Base-by-base conservation (phyloP, 2,113 vertebrate genomes). In the Pterocles gutturalis region DNA sequence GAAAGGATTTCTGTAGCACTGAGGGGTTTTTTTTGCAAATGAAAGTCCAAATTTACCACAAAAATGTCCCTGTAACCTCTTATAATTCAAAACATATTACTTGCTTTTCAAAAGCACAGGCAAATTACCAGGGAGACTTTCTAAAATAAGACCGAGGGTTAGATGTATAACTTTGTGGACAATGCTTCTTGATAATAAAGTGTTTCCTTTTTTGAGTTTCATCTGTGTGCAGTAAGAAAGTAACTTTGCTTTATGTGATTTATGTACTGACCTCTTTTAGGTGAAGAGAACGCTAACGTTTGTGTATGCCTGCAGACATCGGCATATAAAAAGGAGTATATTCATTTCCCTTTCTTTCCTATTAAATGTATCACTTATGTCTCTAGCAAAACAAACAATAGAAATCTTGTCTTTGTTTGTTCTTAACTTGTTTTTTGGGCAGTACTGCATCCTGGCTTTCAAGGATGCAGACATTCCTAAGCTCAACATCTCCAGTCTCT, bases 11-110 rank as follows among this genome's bases (percentile, higher is more conserved):
- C 89, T 95, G 85, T 61, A 96, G 89, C 81, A 64, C 76, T 66
- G 83, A 90, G 51, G 11, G 21, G 21, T 86, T 71, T 94, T 95
- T 97, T 95, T 95, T 95, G 43, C 96, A 97, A 98, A 97, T 95
- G 95, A 98, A 98, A 98, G 98, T 97, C 98, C 98, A 98, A 98
- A 98, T 98, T 98, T 88, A 87, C 99, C 99, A 96, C 98, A 99
- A 98, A 98, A 98, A 99, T 99, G 98, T 99, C 98, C 98, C 98
- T 98, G 98, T 97, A 98, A 98, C 98, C 98, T 97, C 96, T 97
- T 97, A 88, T 99, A 99, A 99, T 99, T 98, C 98, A 98, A 99
- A 99, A 98, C 99, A 99, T 98, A 98, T 98, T 98, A 97, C 98
- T 98, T 98, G 96, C 96, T 93, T 96, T 94, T 94, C 93, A 98